Conservation (phyloP, 2,113 vertebrate genomes). For the Melanocharis versteri region DNA sequence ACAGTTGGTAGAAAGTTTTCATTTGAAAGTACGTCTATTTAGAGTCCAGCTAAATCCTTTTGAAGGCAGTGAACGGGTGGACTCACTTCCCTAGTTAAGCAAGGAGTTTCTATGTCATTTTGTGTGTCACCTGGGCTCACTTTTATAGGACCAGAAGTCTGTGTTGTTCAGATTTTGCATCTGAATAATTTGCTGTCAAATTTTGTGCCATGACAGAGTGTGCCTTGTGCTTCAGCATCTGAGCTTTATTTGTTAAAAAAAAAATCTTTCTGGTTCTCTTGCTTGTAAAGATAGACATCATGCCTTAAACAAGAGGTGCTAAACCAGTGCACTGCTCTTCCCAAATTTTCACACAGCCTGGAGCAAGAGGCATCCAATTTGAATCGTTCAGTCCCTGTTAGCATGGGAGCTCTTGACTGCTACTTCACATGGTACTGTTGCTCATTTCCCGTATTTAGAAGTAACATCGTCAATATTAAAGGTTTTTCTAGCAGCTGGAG, state of each 20-base stretch:
- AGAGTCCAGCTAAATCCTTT: neutral
- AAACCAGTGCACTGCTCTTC: neutral
- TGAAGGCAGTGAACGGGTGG: neutral
- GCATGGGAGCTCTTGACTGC: neutral
- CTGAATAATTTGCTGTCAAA: neutral
- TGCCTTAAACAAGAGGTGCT: neutral
- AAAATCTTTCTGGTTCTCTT: neutral
- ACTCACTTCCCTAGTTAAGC: neutral
- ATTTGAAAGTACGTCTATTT: neutral
- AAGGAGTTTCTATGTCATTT: neutral
- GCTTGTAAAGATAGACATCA: neutral
- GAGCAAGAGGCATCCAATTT: neutral
- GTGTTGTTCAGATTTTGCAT: neutral
- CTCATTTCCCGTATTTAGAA: neutral
- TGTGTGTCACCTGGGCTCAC: neutral
- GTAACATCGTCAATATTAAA: neutral
- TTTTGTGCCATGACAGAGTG: neutral
- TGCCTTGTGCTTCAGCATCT: neutral
- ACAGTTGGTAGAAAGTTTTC: neutral
- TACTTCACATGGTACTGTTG: neutral
- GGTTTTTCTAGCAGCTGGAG: neutral
- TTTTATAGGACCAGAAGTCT: neutral
- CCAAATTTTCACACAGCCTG: slow-evolving; percentile 4
- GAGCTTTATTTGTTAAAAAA: slow-evolving; percentile 12
- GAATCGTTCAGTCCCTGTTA: neutral